Conservation (phyloP, 2,797 vertebrate species). For the Denticeps clupeoides region DNA sequence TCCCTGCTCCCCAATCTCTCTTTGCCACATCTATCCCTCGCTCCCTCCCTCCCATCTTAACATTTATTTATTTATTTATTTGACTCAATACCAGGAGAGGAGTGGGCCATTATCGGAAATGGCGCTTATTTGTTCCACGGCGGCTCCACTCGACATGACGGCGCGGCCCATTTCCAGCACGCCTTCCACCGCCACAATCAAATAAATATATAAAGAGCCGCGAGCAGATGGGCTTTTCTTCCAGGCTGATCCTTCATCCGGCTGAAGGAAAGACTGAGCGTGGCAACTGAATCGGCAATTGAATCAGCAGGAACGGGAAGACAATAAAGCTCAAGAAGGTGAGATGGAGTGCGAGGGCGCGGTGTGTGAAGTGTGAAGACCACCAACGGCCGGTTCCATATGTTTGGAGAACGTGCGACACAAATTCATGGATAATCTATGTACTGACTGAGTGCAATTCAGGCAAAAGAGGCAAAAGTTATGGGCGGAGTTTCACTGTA, state of each 20-base stretch:
- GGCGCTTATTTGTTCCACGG: constrained; percentile 28
- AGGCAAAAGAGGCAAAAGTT: too few relatives aligned
- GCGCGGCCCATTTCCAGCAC: constrained; percentile 6
- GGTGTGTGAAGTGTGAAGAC: too few relatives aligned
- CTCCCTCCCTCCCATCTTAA: constrained; percentile 2
- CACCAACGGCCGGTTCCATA: too few relatives aligned
- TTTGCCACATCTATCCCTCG: neutral
- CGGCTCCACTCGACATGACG: constrained; percentile 24
- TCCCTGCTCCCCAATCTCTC: constrained; percentile 1
- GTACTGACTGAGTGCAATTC: too few relatives aligned
- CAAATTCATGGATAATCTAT: too few relatives aligned
- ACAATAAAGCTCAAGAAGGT: too few relatives aligned
- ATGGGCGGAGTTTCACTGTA: too few relatives aligned
- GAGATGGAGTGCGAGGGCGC: too few relatives aligned
- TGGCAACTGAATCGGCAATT: too few relatives aligned
- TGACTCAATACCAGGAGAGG: constrained; percentile 9
- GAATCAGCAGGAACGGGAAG: too few relatives aligned
- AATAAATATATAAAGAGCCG: constrained; percentile 24
- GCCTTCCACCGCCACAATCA: constrained; percentile 16
- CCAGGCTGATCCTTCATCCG: neutral
- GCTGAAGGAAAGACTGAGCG: constrained; percentile 1
- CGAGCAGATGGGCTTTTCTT: constrained; percentile 20
- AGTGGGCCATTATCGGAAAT: constrained; percentile 18
- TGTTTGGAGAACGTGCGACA: too few relatives aligned
- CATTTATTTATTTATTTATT: neutral